Evolutionary conservation across 2,888 invertebrate genomes (phyloP).

Genomic region (Acanthosepion esculentum): DNA sequence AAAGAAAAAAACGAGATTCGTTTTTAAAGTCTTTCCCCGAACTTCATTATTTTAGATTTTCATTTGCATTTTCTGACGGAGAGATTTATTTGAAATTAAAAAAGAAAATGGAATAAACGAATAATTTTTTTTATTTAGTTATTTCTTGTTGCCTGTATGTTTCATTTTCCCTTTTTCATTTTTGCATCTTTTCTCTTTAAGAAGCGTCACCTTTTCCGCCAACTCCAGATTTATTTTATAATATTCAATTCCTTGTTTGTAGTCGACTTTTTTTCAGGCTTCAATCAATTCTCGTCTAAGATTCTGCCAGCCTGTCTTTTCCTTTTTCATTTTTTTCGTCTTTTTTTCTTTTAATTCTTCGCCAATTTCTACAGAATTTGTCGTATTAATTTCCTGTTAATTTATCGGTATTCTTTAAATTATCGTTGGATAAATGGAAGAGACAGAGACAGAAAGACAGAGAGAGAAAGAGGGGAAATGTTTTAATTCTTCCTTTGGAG

Average conservation of each 20-base stretch:
- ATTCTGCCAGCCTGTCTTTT: background rate
- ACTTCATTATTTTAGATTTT: background rate
- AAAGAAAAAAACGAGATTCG: background rate
- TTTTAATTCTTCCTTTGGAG: too few species aligned
- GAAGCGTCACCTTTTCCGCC: background rate
- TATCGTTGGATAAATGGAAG: background rate
- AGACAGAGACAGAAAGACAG: background rate
- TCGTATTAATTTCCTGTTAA: conserved; percentile 22
- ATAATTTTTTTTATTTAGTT: too few species aligned
- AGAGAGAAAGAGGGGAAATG: background rate
- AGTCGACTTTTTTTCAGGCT: background rate
- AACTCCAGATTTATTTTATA: background rate
- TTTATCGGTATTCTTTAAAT: background rate
- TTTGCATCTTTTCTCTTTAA: background rate
- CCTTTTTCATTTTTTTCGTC: too few species aligned
- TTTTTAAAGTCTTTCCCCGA: too few species aligned
- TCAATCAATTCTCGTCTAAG: background rate
- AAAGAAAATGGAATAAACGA: background rate
- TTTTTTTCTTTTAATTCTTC: background rate
- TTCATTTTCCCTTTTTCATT: background rate
- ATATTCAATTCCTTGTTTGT: background rate
- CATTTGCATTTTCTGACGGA: background rate
- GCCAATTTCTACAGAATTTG: background rate
- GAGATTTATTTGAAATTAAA: background rate
- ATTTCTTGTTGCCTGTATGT: background rate